Evolutionary conservation across 2,797 vertebrate genomes (phyloP), one percentile per base, ranked within the genome.

Genomic region (Helostoma temminkii): DNA sequence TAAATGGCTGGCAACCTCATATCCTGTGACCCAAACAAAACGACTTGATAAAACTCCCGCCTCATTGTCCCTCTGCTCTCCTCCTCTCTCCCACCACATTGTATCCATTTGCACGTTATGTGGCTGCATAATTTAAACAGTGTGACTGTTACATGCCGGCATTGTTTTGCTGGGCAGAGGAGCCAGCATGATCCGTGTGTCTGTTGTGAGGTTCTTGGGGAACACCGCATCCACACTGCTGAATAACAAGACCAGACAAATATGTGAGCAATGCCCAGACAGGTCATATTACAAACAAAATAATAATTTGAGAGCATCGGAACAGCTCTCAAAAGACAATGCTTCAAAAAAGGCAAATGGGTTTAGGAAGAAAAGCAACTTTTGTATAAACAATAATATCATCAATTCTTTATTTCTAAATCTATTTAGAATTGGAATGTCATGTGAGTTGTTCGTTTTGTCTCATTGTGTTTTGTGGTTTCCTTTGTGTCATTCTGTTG

Each of bases 231-330:
- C 81, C 90, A 86, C 76, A 82, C 79, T 64, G 71, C 78, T 86
- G 86, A 90, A 93, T 88, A 94, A 91, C 89, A 90, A 89, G 86
- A 92, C 67, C 74, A 83, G 88, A 92, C 83, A 88, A 94, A 93
- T 91, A 93, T 94, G 93, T 68, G 53, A 93, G 80, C 89, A 89
- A 93, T 92, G 92, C 90, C 85, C 90, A 93, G 92, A 93, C 89
- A 91, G 90, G 84, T 90, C 84, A 57, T 65, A 76, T 91, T 93
- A 92, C 92, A 93, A 93, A 89, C 89, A 91, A 91, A 93, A 91
- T 88, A 93, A 86, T 90, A 69, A 81, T 78, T 86, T 80, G 79
- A 89, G 84, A 90, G 81, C 80, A 66, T 61, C 66, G 83, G 78
- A 80, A 84, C 75, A 76, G 58, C 74, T 84, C 86, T 80, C 71